These are phyloP conservation scores for Lasioglossum albipes DNA, from an alignment of 1,140 invertebrate species.

Conservation along the genomic window DNA sequence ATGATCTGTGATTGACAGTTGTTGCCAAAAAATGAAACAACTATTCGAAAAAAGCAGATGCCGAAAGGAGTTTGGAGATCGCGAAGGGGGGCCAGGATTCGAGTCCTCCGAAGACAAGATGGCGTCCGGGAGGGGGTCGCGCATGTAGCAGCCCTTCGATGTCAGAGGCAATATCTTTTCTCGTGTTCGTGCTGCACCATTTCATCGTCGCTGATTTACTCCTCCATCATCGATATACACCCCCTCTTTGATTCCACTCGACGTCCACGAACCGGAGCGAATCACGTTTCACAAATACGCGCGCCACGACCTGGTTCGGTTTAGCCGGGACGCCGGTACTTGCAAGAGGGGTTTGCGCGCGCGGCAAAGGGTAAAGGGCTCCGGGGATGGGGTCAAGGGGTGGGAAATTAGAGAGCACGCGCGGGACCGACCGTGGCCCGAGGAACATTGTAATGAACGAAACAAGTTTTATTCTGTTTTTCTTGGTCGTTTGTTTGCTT, in stretches of 20 bases:
- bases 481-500: conserved; percentile 28
- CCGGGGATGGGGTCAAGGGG: neutral
- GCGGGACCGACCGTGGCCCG: neutral
- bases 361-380: neutral
- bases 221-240: conserved; percentile 11
- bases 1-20: neutral
- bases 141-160: conserved; percentile 26
- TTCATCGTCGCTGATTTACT: conserved; percentile 25
- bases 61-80: no score
- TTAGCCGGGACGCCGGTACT: conserved; percentile 4
- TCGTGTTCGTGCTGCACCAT: conserved; percentile 4
- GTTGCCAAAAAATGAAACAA: no score
- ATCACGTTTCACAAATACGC: conserved; percentile 43
- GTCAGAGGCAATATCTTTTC: conserved; percentile 42
- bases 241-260: conserved; percentile 32
- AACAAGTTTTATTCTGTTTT: conserved; percentile 43
- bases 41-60: no score
- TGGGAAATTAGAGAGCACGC: conserved; percentile 42
- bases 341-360: neutral
- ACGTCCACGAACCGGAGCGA: conserved; percentile 21
- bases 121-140: no score
- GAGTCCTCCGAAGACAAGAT: no score
- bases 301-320: conserved; percentile 17
- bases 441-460: conserved; percentile 43
- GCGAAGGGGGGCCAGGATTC: no score